phyloP scores from a whole-genome alignment of 2,888 invertebrate species.

The Apamea epomidion region DNA sequence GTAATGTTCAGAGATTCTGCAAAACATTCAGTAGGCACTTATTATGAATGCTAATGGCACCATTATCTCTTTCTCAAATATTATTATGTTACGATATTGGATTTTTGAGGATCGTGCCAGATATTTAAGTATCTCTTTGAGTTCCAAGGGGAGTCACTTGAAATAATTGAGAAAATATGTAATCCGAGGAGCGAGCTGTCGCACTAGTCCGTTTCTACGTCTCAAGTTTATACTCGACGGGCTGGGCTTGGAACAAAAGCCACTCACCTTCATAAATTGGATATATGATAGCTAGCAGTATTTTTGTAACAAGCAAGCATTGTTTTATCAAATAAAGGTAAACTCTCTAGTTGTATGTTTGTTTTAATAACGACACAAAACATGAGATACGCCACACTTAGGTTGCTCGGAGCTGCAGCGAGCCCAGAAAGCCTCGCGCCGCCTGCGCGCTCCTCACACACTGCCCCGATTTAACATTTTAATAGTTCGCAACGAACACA shows the following conservation, averaged over 20 bases:
- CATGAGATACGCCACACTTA: neutral
- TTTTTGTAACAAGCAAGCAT: neutral
- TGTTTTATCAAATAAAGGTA: conserved; percentile 5
- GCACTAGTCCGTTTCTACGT: neutral
- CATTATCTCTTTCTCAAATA: neutral
- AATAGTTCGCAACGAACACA: no score
- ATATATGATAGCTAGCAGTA: neutral
- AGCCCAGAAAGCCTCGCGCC: neutral
- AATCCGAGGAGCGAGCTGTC: neutral
- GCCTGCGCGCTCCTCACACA: neutral
- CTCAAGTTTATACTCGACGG: neutral
- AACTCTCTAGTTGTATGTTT: neutral
- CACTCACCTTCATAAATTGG: neutral
- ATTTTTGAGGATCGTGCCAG: neutral
- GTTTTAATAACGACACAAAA: neutral
- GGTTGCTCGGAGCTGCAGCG: neutral
- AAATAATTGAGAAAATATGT: conserved; percentile 15
- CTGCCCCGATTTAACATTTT: neutral
- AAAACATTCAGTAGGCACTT: neutral
- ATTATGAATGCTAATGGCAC: conserved; percentile 7
- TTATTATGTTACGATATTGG: neutral
- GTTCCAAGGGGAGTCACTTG: neutral
- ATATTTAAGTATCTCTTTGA: conserved; percentile 13
- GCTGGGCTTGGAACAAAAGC: neutral
- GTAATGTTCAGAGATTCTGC: neutral